phyloP scores from a whole-genome alignment of 1,140 invertebrate genomes.

The Drosophila virilis region DNA sequence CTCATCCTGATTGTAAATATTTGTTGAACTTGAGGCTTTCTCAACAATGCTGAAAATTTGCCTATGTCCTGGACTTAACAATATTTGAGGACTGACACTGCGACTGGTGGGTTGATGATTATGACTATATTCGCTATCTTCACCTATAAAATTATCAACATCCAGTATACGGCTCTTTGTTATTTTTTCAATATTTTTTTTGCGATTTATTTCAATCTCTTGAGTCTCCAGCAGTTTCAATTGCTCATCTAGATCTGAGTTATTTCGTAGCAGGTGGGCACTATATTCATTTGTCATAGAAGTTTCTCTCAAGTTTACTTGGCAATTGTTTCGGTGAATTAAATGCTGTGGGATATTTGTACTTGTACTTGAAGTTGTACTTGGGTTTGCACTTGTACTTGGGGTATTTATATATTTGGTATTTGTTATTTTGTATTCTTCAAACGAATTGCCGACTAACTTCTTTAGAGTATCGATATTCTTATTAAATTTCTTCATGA shows the following conservation, averaged over 20 bases:
- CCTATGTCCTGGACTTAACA: neutral
- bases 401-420: neutral
- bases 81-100: neutral
- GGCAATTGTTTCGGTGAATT: constrained; percentile 1
- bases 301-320: neutral
- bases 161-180: constrained; percentile 7
- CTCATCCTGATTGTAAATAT: constrained; percentile 79
- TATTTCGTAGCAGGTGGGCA: constrained; percentile 68
- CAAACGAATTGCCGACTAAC: constrained; percentile 72
- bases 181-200: constrained; percentile 65
- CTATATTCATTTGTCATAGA: constrained; percentile 44
- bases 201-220: constrained; percentile 74
- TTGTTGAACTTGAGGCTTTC: constrained; percentile 24
- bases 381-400: neutral
- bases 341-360: neutral
- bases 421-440: constrained; percentile 47
- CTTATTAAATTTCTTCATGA: constrained; percentile 77
- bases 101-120: too few species aligned
- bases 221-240: constrained; percentile 74
- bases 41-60: constrained; percentile 1
- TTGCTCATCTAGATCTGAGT: constrained; percentile 78
- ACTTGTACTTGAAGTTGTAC: neutral
- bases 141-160: neutral
- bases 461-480: constrained; percentile 81
- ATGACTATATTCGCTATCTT: neutral